These are phyloP conservation scores for Cyprinodon diabolis DNA, from an alignment of 2,797 vertebrate species.

Conservation along the genomic window DNA sequence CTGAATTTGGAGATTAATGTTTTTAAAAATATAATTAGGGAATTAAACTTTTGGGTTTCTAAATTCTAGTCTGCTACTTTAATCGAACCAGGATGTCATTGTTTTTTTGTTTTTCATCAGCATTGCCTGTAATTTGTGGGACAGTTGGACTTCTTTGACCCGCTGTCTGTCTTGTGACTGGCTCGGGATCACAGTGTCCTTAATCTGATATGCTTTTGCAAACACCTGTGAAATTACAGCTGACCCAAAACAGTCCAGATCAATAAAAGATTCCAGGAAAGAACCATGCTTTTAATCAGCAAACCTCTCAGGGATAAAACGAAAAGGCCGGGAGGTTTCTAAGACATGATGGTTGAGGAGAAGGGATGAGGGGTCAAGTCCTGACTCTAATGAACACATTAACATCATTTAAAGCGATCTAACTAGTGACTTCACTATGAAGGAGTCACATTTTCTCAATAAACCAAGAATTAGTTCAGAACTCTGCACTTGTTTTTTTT, in stretches of 20 bases:
- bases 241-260: slow-evolving; percentile 65
- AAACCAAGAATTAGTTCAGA: slow-evolving; percentile 78
- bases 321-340: slow-evolving; percentile 57
- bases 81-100: background rate
- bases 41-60: background rate
- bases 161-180: slow-evolving; percentile 57
- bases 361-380: slow-evolving; percentile 51
- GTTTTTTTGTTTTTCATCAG: background rate
- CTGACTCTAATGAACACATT: slow-evolving; percentile 66
- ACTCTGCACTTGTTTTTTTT: slow-evolving; percentile 69
- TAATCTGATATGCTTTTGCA: slow-evolving; percentile 56
- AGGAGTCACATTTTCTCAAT: slow-evolving; percentile 80
- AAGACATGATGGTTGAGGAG: slow-evolving; percentile 65
- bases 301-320: slow-evolving; percentile 65
- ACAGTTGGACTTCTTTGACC: slow-evolving; percentile 47
- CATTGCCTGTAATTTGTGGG: slow-evolving; percentile 44
- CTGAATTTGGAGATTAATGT: background rate
- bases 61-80: background rate
- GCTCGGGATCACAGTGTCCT: slow-evolving; percentile 52
- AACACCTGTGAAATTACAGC: slow-evolving; percentile 58
- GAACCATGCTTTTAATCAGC: slow-evolving; percentile 62
- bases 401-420: slow-evolving; percentile 73
- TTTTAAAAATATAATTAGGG: background rate
- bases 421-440: slow-evolving; percentile 83
- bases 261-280: slow-evolving; percentile 61